Base-by-base conservation (phyloP, 2,888 invertebrate genomes). In the Saturnia japonica region DNA sequence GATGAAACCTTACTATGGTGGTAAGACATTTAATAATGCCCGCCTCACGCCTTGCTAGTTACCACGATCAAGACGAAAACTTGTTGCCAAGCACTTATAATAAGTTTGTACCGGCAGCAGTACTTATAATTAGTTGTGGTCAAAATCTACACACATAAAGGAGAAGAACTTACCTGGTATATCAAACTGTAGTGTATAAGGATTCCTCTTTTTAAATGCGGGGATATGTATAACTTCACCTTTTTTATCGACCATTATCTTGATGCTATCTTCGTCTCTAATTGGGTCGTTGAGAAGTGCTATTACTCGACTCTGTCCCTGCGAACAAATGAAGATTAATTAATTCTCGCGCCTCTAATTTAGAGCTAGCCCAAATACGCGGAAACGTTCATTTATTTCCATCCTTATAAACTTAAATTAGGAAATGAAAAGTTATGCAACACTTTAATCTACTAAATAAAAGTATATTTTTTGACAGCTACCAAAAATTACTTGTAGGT, bases 271-370 rank as follows among this genome's bases (percentile, higher is more conserved):
- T 80, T 97, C 96, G 69, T 96, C 95, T 81, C 95, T 95, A 75
- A 97, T 93, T 0, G 97, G 97, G 79, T 97, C 97, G 76, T 96
- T 96, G 72, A 98, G 91, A 72, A 97, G 94, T 64, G 97, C 96
- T 82, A 97, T 96, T 73, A 98, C 96, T 82, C 97, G 96, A 84
- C 96, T 97, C 86, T 97, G 97, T 28, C 97, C 97, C 96, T 97
- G 88, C 72, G 87, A 83, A 82, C 74, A 74, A 79, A 75, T 73
- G 72, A 72, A 68, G 70, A 70, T 67, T 74, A 76, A 69, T 60
- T 70, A 25, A 73, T 69, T 64, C 69, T 12, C n/a, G n/a, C 64
- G 64, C 64, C 19, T 19, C 62, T 72, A 74, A 68, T 47, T 70
- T 64, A 66, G 25, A 4, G 47, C 66, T 47, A 28, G 19, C 7